Conservation (phyloP, 2,888 invertebrate genomes). For the Drosophila bunnanda region DNA sequence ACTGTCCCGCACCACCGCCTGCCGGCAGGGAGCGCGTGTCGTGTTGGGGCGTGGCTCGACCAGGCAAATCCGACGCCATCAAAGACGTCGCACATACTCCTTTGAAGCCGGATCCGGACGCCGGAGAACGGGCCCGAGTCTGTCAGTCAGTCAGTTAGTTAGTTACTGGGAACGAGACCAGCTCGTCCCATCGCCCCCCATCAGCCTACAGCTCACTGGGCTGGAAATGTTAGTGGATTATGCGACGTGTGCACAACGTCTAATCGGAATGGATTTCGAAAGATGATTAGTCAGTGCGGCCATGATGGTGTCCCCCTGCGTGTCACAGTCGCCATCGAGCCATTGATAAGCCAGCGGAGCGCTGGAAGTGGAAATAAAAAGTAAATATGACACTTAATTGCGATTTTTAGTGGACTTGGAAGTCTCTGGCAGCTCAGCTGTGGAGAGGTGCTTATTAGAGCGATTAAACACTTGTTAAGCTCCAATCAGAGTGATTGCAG, state of each 20-base stretch:
- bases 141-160: constrained; percentile 61
- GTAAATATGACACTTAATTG: constrained; percentile 45
- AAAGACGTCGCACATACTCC: constrained; percentile 72
- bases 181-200: constrained; percentile 6
- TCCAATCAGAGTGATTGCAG: constrained; percentile 31
- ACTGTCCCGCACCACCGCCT: constrained; percentile 4
- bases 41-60: constrained; percentile 26
- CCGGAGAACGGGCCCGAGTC: constrained; percentile 51
- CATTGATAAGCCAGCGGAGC: constrained; percentile 39
- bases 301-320: constrained; percentile 27
- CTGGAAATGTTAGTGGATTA: constrained; percentile 67
- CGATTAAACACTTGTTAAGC: constrained; percentile 44
- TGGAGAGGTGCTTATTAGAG: constrained; percentile 31
- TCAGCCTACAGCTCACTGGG: constrained; percentile 63
- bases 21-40: not conserved
- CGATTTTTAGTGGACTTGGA: constrained; percentile 21
- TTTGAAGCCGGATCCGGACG: constrained; percentile 61
- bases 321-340: constrained; percentile 42
- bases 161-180: constrained; percentile 23
- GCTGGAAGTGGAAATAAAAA: constrained; percentile 4
- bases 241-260: constrained; percentile 58
- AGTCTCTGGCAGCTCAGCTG: constrained; percentile 28
- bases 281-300: constrained; percentile 58
- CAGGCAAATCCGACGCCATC: constrained; percentile 64
- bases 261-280: constrained; percentile 70